phyloP scores from a whole-genome alignment of 2,113 vertebrate species.

The Xenopus laevis region DNA sequence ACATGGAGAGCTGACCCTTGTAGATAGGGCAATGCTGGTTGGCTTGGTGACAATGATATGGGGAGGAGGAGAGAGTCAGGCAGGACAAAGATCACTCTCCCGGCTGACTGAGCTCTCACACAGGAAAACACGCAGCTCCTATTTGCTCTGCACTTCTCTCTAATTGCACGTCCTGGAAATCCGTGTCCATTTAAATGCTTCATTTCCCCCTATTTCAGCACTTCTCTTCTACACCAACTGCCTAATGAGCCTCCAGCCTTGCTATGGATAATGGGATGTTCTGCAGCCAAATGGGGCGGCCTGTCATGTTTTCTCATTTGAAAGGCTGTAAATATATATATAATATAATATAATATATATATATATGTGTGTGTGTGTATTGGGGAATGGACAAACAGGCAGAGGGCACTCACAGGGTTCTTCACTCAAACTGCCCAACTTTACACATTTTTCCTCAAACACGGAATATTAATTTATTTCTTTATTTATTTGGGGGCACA shows the following conservation, averaged over 20 bases:
- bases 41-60: conserved; percentile 66
- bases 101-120: conserved; percentile 40
- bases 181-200: conserved; percentile 63
- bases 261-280: no score
- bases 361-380: no score
- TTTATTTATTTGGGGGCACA: no score
- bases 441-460: no score
- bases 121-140: conserved; percentile 17
- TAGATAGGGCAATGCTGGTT: conserved; percentile 75
- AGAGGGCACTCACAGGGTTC: no score
- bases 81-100: conserved; percentile 70
- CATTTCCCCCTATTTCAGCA: conserved; percentile 73
- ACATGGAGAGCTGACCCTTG: conserved; percentile 68
- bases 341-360: no score
- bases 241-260: neutral
- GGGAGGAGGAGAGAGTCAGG: conserved; percentile 48
- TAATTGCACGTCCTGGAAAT: conserved; percentile 58
- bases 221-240: conserved; percentile 44
- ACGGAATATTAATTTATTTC: no score
- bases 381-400: no score
- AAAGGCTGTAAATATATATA: no score
- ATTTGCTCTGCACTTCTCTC: conserved; percentile 52
- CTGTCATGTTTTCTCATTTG: no score
- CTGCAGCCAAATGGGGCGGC: no score
- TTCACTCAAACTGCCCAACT: no score